Base-by-base conservation (phyloP, 2,797 vertebrate species). In the Danionella dracula region DNA sequence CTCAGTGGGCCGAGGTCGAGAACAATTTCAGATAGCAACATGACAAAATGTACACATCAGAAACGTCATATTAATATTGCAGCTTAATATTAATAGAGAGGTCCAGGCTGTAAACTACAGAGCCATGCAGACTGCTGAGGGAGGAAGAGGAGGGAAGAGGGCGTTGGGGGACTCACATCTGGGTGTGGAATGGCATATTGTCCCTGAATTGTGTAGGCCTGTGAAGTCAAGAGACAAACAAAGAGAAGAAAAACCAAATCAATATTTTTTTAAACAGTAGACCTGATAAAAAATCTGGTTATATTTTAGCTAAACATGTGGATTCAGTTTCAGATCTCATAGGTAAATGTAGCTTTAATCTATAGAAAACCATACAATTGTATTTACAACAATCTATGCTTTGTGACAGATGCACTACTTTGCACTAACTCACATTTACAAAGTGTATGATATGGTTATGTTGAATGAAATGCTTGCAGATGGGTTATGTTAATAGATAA, bases 181-280 rank as follows among this genome's bases (percentile, higher is more conserved):
- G 96, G 96, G 85, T 99, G 96, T 76, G 96, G 96, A 86, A 99
- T 97, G 87, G 96, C 96, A 3, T 98, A 99, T 79, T 98, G 96
- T 94, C 96, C 96, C 93, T 99, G 96, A 93, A 99, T 98, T 76
- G 96, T 96, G 86, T 98, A 99, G 87, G 96, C 96, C 96, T 99
- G 85, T 12, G 83, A 83, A 76, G 58, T 76, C 46, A 31, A 56
- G 45, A 48, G 42, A 34, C 41, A 20, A 15, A 78, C 61, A 81
- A 15, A 81, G 1, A 77, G 44, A 60, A 16, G 66, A 32, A 1
- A 58, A 40, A 31, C 66, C 7, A 54, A 69, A 71, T 82, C 32
- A 82, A 49, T 11, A 66, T 41, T n/a, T 59, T 13, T 29, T n/a
- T n/a, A n/a, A n/a, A 51, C 32, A 31, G 45, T 17, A 15, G 29